These are phyloP conservation scores for Stenolophus ochropezus DNA, from an alignment of 2,888 invertebrate species.

Conservation along the genomic window DNA sequence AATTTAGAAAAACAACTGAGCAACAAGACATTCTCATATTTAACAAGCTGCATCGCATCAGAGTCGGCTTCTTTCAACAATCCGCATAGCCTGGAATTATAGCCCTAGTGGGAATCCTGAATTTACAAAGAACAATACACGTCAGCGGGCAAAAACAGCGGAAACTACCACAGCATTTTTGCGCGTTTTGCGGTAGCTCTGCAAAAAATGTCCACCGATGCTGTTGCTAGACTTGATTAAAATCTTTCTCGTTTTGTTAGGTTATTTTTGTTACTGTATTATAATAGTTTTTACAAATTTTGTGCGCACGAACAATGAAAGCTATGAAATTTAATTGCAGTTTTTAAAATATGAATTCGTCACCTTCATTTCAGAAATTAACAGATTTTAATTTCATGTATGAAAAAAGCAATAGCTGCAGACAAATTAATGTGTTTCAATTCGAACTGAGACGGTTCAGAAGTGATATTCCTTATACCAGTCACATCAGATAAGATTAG, in stretches of 20 bases:
- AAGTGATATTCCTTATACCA: too few relatives aligned
- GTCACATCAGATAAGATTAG: too few relatives aligned
- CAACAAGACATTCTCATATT: background rate
- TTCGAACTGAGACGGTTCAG: too few relatives aligned
- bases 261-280: conserved; percentile 3
- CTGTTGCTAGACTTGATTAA: conserved; percentile 22
- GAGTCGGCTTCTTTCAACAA: background rate
- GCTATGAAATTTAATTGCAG: background rate
- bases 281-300: conserved; percentile 19
- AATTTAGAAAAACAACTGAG: background rate
- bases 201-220: conserved; percentile 6
- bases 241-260: background rate
- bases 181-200: background rate
- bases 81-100: conserved; percentile 1
- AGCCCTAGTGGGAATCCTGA: conserved; percentile 8
- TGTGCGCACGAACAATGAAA: background rate
- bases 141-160: conserved; percentile 4
- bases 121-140: conserved; percentile 23
- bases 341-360: background rate
- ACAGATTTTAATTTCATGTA: background rate
- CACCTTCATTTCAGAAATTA: background rate
- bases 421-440: too few relatives aligned
- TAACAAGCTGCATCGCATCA: conserved; percentile 1
- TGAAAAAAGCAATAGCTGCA: background rate
- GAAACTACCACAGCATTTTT: conserved; percentile 17